These are phyloP conservation scores for Clytia hemisphaerica DNA, from an alignment of 30 jellyfish, hydroid and myxozoan species.

Conservation along the genomic window DNA sequence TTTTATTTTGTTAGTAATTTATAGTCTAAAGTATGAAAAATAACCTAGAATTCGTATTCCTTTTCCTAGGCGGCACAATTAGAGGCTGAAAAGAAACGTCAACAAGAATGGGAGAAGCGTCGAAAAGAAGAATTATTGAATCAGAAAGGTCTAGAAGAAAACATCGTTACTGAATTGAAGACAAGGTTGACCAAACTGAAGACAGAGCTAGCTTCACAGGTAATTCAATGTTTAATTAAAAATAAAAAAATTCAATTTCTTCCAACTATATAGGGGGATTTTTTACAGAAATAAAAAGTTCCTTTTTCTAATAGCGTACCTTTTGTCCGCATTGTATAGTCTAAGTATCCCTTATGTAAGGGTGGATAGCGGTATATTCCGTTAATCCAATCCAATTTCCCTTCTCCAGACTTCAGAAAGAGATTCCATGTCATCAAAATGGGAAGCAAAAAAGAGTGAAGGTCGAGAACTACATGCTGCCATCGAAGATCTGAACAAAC, in stretches of 20 bases:
- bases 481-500: conserved; percentile 32
- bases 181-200: conserved; percentile 56
- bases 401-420: conserved; percentile 50
- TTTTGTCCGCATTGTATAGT: no score
- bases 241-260: no score
- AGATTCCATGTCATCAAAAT: conserved; percentile 26
- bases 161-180: conserved; percentile 73
- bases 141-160: conserved; percentile 85
- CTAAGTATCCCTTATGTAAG: no score
- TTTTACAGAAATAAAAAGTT: no score
- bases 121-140: conserved; percentile 75
- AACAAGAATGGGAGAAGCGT: conserved; percentile 93
- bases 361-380: no score
- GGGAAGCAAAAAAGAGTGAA: conserved; percentile 32
- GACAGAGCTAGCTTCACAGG: conserved; percentile 60
- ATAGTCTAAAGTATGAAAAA: no score
- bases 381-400: no score
- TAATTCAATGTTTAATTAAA: neutral
- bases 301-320: no score
- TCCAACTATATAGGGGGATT: no score
- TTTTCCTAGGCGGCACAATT: conserved; percentile 82
- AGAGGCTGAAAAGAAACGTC: conserved; percentile 88
- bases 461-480: conserved; percentile 52
- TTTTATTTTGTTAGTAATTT: no score
- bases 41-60: neutral